phyloP scores from a whole-genome alignment of 2,888 invertebrate genomes.

The Coecobrya sp. region DNA sequence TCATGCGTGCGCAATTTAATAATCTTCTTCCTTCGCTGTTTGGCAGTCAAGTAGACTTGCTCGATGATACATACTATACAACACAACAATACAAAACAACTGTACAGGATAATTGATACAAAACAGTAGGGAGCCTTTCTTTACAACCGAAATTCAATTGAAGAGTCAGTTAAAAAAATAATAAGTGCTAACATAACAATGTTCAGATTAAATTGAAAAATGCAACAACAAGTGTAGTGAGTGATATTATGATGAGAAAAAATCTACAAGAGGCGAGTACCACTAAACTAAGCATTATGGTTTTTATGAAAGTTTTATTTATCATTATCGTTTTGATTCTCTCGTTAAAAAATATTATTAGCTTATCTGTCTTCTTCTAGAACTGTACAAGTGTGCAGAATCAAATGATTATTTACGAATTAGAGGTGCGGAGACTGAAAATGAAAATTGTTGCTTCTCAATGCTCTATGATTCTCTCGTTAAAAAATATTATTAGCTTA shows the following conservation, averaged over 20 bases:
- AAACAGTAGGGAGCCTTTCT: slow-evolving; percentile 1
- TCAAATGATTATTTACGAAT: neutral
- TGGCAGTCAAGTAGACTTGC: neutral
- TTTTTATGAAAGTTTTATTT: slow-evolving; percentile 33
- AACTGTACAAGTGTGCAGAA: neutral
- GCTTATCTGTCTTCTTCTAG: neutral
- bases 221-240: neutral
- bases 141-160: slow-evolving; percentile 67
- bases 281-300: neutral
- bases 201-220: neutral
- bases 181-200: neutral
- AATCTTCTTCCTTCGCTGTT: neutral
- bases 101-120: slow-evolving; percentile 25
- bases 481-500: neutral
- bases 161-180: slow-evolving; percentile 2
- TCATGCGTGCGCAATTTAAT: slow-evolving; percentile 61
- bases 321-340: neutral
- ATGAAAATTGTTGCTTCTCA: neutral
- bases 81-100: neutral
- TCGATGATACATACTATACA: neutral
- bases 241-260: neutral
- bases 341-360: neutral
- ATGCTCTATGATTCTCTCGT: neutral
- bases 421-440: neutral
- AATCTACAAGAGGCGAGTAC: neutral